These are phyloP conservation scores for Oryzias dopingdopingensis DNA, from an alignment of 2,797 vertebrate species.

Conservation along the genomic window DNA sequence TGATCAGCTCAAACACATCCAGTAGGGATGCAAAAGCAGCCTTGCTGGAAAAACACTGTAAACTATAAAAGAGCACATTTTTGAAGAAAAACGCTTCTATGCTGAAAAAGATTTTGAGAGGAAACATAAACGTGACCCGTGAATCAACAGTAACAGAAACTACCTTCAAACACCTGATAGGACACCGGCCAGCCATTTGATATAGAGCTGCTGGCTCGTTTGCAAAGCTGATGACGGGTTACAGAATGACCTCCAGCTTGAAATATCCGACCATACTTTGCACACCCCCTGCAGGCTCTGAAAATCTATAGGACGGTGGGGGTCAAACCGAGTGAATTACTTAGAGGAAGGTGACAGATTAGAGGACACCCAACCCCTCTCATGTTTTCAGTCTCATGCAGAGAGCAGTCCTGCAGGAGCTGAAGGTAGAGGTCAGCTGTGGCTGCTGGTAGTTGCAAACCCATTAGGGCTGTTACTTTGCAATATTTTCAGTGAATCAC, in stretches of 20 bases:
- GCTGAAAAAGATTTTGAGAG: too few species aligned
- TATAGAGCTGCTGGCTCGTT: constrained; percentile 10
- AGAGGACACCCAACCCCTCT: constrained; percentile 39
- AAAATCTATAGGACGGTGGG: constrained; percentile 22
- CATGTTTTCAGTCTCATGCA: constrained; percentile 18
- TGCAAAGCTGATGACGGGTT: constrained; percentile 30
- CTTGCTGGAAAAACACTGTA: too few species aligned
- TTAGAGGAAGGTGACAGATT: constrained; percentile 21
- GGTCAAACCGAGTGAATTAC: constrained; percentile 49
- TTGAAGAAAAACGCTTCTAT: too few species aligned
- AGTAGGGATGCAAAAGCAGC: too few species aligned
- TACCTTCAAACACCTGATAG: constrained; percentile 1
- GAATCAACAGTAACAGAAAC: not conserved
- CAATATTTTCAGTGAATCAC: not conserved
- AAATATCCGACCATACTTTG: constrained; percentile 10
- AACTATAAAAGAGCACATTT: too few species aligned
- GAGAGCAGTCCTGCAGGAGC: constrained; percentile 25
- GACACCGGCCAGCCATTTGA: constrained; percentile 24
- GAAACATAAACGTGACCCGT: too few species aligned
- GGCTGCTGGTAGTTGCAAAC: not conserved
- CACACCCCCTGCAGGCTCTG: constrained; percentile 13
- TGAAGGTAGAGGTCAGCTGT: constrained; percentile 14
- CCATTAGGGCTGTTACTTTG: not conserved
- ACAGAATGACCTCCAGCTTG: constrained; percentile 33
- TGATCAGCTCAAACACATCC: too few species aligned